phyloP scores from a whole-genome alignment of 1,140 invertebrate species.

The Catajapyx aquilonaris region DNA sequence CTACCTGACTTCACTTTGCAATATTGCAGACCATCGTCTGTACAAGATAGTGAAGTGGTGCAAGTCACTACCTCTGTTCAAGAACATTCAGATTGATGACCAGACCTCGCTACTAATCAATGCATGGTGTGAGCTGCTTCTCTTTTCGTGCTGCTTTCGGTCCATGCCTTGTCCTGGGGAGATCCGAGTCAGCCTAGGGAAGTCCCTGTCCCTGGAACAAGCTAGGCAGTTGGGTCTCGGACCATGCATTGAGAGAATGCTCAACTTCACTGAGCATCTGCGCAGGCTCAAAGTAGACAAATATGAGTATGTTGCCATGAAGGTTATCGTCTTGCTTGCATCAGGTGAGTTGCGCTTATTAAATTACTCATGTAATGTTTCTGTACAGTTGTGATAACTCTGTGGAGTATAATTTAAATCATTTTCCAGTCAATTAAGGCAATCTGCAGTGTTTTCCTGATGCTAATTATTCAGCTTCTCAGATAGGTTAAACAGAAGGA shows the following conservation, averaged over 20 bases:
- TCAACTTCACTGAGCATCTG: slow-evolving; percentile 83
- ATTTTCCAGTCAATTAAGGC: no score
- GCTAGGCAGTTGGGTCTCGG: slow-evolving; percentile 44
- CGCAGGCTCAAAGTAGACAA: slow-evolving; percentile 74
- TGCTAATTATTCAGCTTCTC: no score
- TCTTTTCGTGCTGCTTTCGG: slow-evolving; percentile 80
- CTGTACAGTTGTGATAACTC: not conserved
- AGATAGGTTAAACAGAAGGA: no score
- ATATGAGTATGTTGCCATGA: slow-evolving; percentile 92
- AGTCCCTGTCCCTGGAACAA: slow-evolving; percentile 52
- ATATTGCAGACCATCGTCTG: slow-evolving; percentile 81
- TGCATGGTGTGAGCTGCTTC: slow-evolving; percentile 87
- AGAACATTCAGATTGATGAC: slow-evolving; percentile 93
- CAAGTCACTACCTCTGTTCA: slow-evolving; percentile 87
- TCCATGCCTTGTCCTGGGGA: slow-evolving; percentile 69
- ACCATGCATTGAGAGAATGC: slow-evolving; percentile 78
- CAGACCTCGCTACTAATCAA: slow-evolving; percentile 91
- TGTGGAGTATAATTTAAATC: not conserved
- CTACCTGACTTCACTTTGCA: slow-evolving; percentile 68
- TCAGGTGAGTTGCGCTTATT: slow-evolving; percentile 39
- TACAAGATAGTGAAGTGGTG: slow-evolving; percentile 99
- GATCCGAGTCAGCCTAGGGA: slow-evolving; percentile 54
- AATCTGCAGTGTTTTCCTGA: no score
- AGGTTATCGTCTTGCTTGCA: slow-evolving; percentile 73
- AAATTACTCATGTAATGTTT: not conserved